Evolutionary conservation across 2,113 vertebrate genomes (phyloP), one percentile per base, ranked within the genome.

Genomic region (Varanus komodoensis): DNA sequence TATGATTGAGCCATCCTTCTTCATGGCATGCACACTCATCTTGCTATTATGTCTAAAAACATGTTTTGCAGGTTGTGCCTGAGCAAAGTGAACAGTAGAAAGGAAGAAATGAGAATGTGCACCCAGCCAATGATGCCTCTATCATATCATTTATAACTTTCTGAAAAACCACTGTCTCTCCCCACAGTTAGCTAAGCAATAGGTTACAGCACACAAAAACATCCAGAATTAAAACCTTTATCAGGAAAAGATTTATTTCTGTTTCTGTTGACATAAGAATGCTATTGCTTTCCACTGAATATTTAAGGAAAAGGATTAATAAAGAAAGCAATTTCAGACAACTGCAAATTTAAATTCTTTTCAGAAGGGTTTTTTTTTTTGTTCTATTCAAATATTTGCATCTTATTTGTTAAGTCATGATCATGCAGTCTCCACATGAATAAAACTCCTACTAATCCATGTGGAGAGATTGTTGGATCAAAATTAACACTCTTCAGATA

Each of bases 401-500:
- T 44, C 54, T 2, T 81, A 90, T 92, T 93, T 92, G 90, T 82
- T 88, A 75, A 90, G 74, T 84, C 44, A 19, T 11, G 61, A 32
- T 84, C 17, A 67, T 87, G 38, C 23, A 69, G 61, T 68, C 5
- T 91, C 69, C 50, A 48, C 64, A n/a, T 23, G 64, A 32, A 84
- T 85, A 92, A 87, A 61, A 83, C 14, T 34, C 19, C 83, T 34
- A 71, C 14, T 90, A 25, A 19, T 90, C 11, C 1, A 91, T 91
- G 75, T 67, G 25, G 68, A 79, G 21, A 84, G 89, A 75, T 84
- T 94, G 81, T 89, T 57, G 52, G 74, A 91, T 69, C 9, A 93
- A 88, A 94, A 78, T 85, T 89, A 90, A 71, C 84, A 89, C 69
- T 81, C 86, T 94, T 80, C 87, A 92, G 89, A 90, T 90, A 81